Evolutionary conservation across 2,888 invertebrate species (phyloP).

Genomic region (Timandra comae): DNA sequence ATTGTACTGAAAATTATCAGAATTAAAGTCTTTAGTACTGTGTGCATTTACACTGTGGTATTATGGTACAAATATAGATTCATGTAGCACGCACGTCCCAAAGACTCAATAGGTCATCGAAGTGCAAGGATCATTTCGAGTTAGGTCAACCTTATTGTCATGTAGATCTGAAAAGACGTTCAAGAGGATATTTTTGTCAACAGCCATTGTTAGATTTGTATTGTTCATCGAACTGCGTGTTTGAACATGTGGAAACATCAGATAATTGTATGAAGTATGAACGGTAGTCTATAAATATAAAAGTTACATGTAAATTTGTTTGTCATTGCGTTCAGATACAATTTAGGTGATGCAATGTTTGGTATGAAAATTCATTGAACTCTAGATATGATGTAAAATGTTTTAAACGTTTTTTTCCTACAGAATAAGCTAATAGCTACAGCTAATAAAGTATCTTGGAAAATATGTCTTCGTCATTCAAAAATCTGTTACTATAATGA

Average conservation of each 20-base stretch:
- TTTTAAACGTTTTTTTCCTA: no score
- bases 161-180: conserved; percentile 46
- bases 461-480: no score
- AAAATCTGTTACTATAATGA: no score
- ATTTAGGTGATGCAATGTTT: no score
- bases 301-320: no score
- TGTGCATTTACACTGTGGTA: conserved; percentile 17
- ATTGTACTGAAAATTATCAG: conserved; percentile 12
- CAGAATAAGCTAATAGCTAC: no score
- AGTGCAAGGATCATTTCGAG: conserved; percentile 46
- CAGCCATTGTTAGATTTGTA: conserved; percentile 13
- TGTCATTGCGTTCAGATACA: no score
- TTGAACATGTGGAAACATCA: neutral
- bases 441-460: no score
- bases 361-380: no score
- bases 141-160: conserved; percentile 66
- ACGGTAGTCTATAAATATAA: no score
- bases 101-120: conserved; percentile 53
- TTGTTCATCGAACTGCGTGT: neutral
- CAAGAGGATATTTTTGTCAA: conserved; percentile 38
- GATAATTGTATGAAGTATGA: no score
- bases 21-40: conserved; percentile 3
- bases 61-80: conserved; percentile 32
- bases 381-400: no score
- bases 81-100: conserved; percentile 51